These are phyloP conservation scores for Pseudachorutes palmiensis DNA, from an alignment of 1,140 invertebrate species.

Conservation along the genomic window DNA sequence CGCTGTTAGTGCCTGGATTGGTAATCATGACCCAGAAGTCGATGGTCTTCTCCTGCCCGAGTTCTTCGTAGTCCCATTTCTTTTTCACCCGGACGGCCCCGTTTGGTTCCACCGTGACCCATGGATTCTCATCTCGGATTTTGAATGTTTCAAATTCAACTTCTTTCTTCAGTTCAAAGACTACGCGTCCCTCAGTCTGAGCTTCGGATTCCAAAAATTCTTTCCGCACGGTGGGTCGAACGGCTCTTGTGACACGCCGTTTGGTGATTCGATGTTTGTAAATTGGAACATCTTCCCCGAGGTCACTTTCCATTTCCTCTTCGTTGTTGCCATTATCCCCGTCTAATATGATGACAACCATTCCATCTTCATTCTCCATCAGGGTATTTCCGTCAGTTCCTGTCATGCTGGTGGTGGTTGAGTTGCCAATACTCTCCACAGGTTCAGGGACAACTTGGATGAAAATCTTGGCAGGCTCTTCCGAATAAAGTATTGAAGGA, in stretches of 20 bases:
- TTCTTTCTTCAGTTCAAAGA: constrained; percentile 84
- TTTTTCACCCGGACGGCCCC: constrained; percentile 86
- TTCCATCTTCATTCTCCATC: constrained; percentile 41
- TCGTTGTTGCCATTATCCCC: constrained; percentile 31
- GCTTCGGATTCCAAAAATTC: constrained; percentile 87
- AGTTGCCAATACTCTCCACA: not conserved
- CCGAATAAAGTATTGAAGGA: constrained; percentile 57
- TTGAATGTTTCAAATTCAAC: constrained; percentile 85
- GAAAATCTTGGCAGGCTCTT: constrained; percentile 61
- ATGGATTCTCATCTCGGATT: constrained; percentile 83
- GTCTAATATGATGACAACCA: constrained; percentile 34
- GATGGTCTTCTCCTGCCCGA: constrained; percentile 90
- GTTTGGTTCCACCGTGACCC: constrained; percentile 84
- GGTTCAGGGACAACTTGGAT: constrained; percentile 58
- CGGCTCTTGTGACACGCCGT: constrained; percentile 72
- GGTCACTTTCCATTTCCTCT: constrained; percentile 17
- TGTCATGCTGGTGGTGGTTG: not conserved
- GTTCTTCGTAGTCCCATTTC: constrained; percentile 92
- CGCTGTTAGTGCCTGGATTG: constrained; percentile 67
- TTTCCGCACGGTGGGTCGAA: constrained; percentile 80
- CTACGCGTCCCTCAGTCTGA: constrained; percentile 72
- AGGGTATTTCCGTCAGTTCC: not conserved
- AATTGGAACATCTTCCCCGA: constrained; percentile 14
- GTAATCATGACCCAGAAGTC: constrained; percentile 94
- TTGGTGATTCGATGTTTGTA: constrained; percentile 52